These are phyloP conservation scores for Pristionchus maxplancki DNA, from an alignment of 2,888 invertebrate species.

Conservation along the genomic window DNA sequence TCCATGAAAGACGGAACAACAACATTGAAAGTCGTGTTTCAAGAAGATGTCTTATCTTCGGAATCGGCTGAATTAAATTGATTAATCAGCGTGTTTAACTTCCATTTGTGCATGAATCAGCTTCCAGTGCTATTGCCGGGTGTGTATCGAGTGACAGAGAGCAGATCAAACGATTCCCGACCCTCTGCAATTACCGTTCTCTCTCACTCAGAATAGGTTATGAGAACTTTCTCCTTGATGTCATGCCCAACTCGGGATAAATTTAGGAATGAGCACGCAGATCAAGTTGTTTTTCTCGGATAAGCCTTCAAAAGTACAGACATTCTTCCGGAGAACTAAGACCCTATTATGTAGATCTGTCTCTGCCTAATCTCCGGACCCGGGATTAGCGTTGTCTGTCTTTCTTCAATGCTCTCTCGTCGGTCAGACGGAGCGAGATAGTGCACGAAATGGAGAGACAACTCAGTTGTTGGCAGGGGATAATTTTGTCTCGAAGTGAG, in stretches of 20 bases:
- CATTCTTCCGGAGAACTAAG: neutral
- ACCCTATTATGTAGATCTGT: neutral
- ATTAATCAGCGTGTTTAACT: conserved; percentile 19
- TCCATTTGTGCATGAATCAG: conserved; percentile 31
- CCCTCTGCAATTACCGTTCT: neutral
- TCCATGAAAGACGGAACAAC: neutral
- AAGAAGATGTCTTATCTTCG: neutral
- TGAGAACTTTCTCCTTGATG: neutral
- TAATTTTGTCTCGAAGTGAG: conserved; percentile 9
- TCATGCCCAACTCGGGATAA: neutral
- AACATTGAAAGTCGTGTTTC: neutral
- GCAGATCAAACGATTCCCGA: conserved; percentile 5
- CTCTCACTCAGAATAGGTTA: neutral
- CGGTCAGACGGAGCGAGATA: neutral
- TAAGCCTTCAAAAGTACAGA: neutral
- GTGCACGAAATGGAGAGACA: neutral
- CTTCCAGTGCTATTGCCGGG: neutral
- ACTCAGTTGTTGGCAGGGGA: conserved; percentile 6
- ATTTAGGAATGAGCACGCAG: neutral
- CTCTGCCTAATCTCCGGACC: neutral
- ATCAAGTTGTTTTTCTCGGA: neutral
- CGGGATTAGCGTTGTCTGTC: neutral
- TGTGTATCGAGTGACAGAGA: conserved; percentile 28
- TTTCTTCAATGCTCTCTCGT: neutral
- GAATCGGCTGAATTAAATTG: neutral